Evolutionary conservation across 2,888 invertebrate species (phyloP).

Genomic region (Agriopis marginaria): DNA sequence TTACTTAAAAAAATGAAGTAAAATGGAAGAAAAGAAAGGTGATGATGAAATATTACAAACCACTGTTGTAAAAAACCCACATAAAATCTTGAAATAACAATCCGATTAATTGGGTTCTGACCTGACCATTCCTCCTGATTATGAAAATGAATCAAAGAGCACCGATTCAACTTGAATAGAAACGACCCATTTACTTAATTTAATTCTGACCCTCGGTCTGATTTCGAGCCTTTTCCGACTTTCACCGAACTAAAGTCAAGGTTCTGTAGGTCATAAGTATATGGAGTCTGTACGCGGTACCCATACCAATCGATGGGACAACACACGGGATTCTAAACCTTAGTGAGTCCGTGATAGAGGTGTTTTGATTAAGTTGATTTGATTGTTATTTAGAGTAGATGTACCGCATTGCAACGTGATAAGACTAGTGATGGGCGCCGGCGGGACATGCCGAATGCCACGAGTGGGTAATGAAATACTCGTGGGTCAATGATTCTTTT

Average conservation of each 20-base stretch:
- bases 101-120: background rate
- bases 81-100: background rate
- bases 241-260: constrained; percentile 74
- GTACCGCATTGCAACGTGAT: constrained; percentile 66
- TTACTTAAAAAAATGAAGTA: no score
- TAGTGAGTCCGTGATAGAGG: constrained; percentile 46
- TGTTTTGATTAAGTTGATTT: constrained; percentile 39
- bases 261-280: constrained; percentile 79
- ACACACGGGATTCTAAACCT: constrained; percentile 50
- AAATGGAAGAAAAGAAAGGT: no score
- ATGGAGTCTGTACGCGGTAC: constrained; percentile 63
- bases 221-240: constrained; percentile 65
- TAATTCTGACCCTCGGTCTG: constrained; percentile 42
- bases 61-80: background rate
- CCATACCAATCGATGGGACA: constrained; percentile 71
- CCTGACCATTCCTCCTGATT: background rate
- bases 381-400: constrained; percentile 50
- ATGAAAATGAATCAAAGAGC: constrained; percentile 10
- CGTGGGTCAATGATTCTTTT: constrained; percentile 21
- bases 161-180: constrained; percentile 18
- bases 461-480: constrained; percentile 7
- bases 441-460: constrained; percentile 49
- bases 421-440: constrained; percentile 55
- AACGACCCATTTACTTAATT: constrained; percentile 29
- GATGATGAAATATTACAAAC: background rate